These are phyloP conservation scores for Melanaphis sacchari DNA, from an alignment of 1,140 invertebrate species.

Conservation along the genomic window DNA sequence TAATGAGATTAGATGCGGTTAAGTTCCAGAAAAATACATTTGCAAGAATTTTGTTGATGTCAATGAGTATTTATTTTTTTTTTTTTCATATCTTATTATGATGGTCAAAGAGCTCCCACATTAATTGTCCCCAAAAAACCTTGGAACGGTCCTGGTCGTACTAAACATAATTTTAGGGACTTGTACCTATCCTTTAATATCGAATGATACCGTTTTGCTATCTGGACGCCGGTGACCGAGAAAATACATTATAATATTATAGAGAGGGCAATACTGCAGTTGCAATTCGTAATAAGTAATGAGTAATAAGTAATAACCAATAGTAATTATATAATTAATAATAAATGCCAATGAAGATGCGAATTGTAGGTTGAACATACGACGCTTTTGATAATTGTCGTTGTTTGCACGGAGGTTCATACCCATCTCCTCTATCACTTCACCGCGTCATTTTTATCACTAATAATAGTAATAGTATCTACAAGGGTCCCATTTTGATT, in stretches of 20 bases:
- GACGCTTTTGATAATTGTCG: background rate
- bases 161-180: too few relatives aligned
- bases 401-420: background rate
- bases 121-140: too few relatives aligned
- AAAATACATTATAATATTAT: background rate
- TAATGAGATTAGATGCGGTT: too few relatives aligned
- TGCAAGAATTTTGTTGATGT: too few relatives aligned
- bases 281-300: too few relatives aligned
- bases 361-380: background rate
- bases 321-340: too few relatives aligned
- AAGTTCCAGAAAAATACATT: too few relatives aligned
- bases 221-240: background rate
- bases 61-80: too few relatives aligned
- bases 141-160: too few relatives aligned
- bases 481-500: conserved; percentile 21
- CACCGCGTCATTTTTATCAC: conserved; percentile 12
- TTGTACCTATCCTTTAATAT: background rate
- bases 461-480: background rate
- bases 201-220: background rate
- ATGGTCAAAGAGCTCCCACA: too few relatives aligned
- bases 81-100: too few relatives aligned
- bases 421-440: background rate
- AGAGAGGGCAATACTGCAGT: background rate
- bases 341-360: background rate
- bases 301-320: too few relatives aligned